Percentiles rank a stretch among this genome's conserved stretches.
phyloP scores from a whole-genome alignment of 2,113 vertebrate species.

The Anseranas semipalmata region DNA sequence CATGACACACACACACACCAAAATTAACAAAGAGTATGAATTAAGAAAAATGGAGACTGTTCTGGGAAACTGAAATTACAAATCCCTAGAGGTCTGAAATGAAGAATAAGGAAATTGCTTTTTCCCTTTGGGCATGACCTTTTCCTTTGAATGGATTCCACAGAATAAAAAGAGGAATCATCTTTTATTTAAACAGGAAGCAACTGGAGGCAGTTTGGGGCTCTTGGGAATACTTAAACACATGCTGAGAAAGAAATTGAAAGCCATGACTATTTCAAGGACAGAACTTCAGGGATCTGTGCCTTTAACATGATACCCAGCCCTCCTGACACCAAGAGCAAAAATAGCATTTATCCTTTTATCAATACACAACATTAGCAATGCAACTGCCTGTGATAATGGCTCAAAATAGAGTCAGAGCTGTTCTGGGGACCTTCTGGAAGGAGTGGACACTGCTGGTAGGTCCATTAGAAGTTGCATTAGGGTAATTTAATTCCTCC shows the following conservation, averaged over 20 bases:
- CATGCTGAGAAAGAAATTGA: constrained; percentile 69
- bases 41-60: background rate
- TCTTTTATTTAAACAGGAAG: constrained; percentile 76
- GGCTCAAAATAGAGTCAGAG: constrained; percentile 30
- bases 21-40: constrained; percentile 29
- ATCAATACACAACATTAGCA: constrained; percentile 42
- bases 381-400: constrained; percentile 19
- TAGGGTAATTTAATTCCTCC: constrained; percentile 63
- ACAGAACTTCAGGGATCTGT: background rate
- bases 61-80: constrained; percentile 70
- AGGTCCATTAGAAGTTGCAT: constrained; percentile 63
- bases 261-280: constrained; percentile 70
- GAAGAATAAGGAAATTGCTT: constrained; percentile 74
- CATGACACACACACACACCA: background rate
- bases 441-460: constrained; percentile 2
- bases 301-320: constrained; percentile 39
- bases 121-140: constrained; percentile 71
- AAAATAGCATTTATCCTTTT: constrained; percentile 62
- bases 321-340: constrained; percentile 34
- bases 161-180: constrained; percentile 70
- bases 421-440: background rate
- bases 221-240: constrained; percentile 73
- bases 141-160: constrained; percentile 68
- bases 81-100: constrained; percentile 60
- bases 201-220: constrained; percentile 61